These are phyloP conservation scores for Hypotaenidia philippensis DNA, from an alignment of 2,797 vertebrate genomes.

Conservation along the genomic window DNA sequence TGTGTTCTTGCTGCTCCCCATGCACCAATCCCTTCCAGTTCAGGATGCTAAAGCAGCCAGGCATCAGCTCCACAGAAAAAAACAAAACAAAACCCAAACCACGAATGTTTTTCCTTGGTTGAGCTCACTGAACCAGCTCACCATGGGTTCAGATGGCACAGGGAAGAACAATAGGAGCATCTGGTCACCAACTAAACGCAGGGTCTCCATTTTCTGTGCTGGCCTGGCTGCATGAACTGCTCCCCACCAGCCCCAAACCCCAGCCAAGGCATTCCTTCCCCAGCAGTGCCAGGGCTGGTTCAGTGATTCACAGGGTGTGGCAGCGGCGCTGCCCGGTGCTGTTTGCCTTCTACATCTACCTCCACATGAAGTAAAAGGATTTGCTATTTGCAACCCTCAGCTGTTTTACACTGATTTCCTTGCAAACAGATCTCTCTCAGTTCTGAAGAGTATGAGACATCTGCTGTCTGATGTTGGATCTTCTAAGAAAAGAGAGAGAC, in stretches of 20 bases:
- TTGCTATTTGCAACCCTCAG: not conserved
- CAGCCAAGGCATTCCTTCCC: not conserved
- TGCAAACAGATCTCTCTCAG: not conserved
- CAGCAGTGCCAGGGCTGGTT: not conserved
- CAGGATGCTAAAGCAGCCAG: not conserved
- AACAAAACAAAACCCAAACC: not conserved
- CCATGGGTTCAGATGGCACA: not conserved
- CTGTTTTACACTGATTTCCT: not conserved
- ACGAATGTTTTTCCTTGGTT: not conserved
- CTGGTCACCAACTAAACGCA: not conserved
- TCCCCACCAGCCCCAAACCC: not conserved
- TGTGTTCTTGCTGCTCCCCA: not conserved
- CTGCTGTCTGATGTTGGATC: not conserved
- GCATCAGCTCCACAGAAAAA: not conserved
- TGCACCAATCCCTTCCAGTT: not conserved
- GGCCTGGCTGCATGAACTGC: not conserved
- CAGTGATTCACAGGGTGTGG: not conserved
- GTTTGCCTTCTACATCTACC: not conserved
- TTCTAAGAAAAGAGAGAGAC: not conserved
- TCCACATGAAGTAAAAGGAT: not conserved
- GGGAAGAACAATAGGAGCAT: not conserved
- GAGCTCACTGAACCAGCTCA: not conserved
- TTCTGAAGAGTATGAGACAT: not conserved
- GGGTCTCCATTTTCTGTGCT: not conserved
- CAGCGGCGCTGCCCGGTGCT: not conserved